These are phyloP conservation scores for Mionectes macconnelli DNA, from an alignment of 2,113 vertebrate species.

Conservation along the genomic window DNA sequence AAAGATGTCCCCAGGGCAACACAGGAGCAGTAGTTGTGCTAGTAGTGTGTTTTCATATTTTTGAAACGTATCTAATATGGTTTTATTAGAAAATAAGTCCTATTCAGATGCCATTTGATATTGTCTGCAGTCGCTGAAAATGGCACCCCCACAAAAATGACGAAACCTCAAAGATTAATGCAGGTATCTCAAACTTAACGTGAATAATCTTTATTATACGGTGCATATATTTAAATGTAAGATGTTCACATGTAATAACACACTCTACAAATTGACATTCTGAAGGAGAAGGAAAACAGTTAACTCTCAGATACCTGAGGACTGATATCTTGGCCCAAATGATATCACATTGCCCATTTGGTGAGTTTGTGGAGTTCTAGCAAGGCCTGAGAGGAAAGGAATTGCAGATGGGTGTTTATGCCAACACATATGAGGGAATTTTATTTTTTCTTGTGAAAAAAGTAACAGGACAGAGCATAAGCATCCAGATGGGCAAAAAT, in stretches of 20 bases:
- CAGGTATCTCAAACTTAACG: neutral
- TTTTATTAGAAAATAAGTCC: neutral
- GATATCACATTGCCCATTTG: neutral
- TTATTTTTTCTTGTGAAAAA: neutral
- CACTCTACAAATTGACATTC: neutral
- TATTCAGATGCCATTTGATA: neutral
- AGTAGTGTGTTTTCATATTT: neutral
- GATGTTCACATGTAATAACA: neutral
- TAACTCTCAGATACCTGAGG: neutral
- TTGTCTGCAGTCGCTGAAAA: neutral
- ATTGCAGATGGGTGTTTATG: neutral
- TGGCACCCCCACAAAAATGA: neutral
- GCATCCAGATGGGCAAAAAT: neutral
- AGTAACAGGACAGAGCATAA: neutral
- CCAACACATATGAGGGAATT: neutral
- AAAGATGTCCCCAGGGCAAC: neutral
- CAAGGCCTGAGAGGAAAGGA: neutral
- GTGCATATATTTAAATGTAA: neutral
- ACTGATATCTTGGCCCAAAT: neutral
- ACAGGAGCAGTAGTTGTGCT: neutral
- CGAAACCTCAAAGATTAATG: neutral
- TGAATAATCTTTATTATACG: neutral
- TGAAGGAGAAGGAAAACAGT: neutral
- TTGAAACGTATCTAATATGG: neutral
- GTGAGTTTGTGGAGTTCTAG: neutral